Base-by-base conservation (phyloP, 1,140 invertebrate genomes). In the Macrobrachium nipponense region DNA sequence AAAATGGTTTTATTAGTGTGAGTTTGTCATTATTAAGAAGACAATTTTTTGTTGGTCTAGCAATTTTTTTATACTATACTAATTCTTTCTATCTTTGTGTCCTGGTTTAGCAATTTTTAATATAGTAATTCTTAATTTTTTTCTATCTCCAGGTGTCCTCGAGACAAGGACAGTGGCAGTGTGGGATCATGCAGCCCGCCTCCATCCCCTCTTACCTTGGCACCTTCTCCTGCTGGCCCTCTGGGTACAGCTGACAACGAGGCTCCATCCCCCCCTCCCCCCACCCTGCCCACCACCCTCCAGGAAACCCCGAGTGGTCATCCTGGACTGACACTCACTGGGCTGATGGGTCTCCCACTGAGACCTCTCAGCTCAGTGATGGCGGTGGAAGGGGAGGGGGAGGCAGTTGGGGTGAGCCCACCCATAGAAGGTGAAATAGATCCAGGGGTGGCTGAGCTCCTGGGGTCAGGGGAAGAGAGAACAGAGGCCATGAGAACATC, bases 171-270 rank as follows among this genome's bases (percentile, higher is more conserved):
- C 79, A 82, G 79, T 70, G 85, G 85, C 85, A 87, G 85, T 43
- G 80, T 87, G 85, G 85, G 79, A 78, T 76, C 85, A 81, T 87
- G 85, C 85, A 87, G 85, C 62, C 85, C 85, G 79, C 85, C 79
- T 66, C 79, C 85, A 17, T 87, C 85, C 59, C 79, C 85, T 70
- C 79, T 81, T 43, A 77, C 85, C 62, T 58, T 60, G 15, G 80
- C 72, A 7, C 79, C 80, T 73, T 70, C 85, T 18, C 80, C 85
- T 27, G 61, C 85, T 72, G 60, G 43, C 60, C 73, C 80, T 68
- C 72, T 18, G 70, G 61, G 43, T 80, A 58, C 66, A 86, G 84
- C 84, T 86, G 84, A 86, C 84, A 86, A 59, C 58, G 84, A 68
- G 79, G 85, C 15, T 72, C 79, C n/a, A 79, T 78, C 68, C 78